phyloP scores from a whole-genome alignment of 2,797 vertebrate genomes.

The Diplodus sargus region DNA sequence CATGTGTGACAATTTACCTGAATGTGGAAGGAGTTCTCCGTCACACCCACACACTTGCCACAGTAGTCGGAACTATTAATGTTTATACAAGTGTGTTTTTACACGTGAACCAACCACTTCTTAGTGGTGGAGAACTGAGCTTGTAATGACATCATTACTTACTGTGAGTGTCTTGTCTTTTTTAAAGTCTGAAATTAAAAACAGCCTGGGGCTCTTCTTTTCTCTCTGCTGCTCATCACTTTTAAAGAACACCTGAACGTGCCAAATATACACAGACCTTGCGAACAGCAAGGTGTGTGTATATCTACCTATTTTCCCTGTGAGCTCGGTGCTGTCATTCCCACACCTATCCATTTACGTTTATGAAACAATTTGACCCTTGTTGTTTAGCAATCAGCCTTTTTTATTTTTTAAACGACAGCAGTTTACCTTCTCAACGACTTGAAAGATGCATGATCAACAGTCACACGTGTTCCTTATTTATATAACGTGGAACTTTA shows the following conservation, averaged over 20 bases:
- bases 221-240: conserved; percentile 11
- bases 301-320: conserved; percentile 9
- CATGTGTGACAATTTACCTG: not conserved
- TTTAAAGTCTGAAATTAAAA: conserved; percentile 34
- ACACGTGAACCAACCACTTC: not conserved
- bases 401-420: not conserved
- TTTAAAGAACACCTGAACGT: conserved; percentile 7
- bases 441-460: conserved; percentile 15
- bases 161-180: conserved; percentile 12
- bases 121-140: conserved; percentile 19
- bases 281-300: not conserved
- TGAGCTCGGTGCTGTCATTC: conserved; percentile 17
- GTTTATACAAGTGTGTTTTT: not conserved
- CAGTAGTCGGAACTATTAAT: conserved; percentile 3
- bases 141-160: conserved; percentile 43
- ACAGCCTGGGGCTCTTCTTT: conserved; percentile 7
- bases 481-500: conserved; percentile 29
- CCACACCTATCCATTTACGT: conserved; percentile 42
- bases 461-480: conserved; percentile 40
- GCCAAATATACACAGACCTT: conserved; percentile 31
- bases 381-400: conserved; percentile 34
- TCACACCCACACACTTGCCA: conserved; percentile 7
- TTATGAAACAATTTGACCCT: conserved; percentile 31
- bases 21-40: not conserved
- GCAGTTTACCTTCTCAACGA: not conserved